Conservation (phyloP, 2,888 invertebrate species). For the Seira musarum region DNA sequence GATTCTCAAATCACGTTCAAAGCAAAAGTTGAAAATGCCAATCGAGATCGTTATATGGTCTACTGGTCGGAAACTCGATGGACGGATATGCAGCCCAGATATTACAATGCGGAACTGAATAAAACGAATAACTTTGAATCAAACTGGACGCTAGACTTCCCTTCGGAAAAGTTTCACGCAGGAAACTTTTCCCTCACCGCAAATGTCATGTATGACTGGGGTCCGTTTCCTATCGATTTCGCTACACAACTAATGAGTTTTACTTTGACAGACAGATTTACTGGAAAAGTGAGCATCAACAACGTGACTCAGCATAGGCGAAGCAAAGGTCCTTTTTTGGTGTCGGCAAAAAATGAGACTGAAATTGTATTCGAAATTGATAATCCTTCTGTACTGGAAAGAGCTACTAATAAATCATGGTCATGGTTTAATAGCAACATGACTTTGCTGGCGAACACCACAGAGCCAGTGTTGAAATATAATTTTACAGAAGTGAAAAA, state of each 20-base stretch:
- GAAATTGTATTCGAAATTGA: conserved; percentile 58
- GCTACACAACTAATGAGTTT: conserved; percentile 39
- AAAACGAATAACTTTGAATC: conserved; percentile 59
- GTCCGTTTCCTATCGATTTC: conserved; percentile 41
- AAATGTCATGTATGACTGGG: conserved; percentile 50
- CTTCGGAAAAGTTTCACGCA: conserved; percentile 24
- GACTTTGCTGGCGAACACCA: conserved; percentile 59
- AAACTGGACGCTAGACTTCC: conserved; percentile 59
- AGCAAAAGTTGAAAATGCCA: conserved; percentile 75
- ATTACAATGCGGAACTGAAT: conserved; percentile 22
- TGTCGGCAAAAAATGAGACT: conserved; percentile 62
- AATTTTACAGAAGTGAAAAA: conserved; percentile 63
- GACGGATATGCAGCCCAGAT: neutral
- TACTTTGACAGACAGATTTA: conserved; percentile 56
- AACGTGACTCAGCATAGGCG: conserved; percentile 51
- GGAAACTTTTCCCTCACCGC: conserved; percentile 60
- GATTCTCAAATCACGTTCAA: conserved; percentile 82
- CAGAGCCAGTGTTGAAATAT: conserved; percentile 49
- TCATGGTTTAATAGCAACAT: conserved; percentile 58
- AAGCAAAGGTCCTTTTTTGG: conserved; percentile 45
- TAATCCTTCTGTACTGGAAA: conserved; percentile 52
- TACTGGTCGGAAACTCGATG: conserved; percentile 58
- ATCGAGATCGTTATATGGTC: conserved; percentile 68
- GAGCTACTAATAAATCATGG: conserved; percentile 58
- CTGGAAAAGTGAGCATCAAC: conserved; percentile 58